phyloP scores from a whole-genome alignment of 2,113 vertebrate genomes.

The Cynopterus brachyotis region DNA sequence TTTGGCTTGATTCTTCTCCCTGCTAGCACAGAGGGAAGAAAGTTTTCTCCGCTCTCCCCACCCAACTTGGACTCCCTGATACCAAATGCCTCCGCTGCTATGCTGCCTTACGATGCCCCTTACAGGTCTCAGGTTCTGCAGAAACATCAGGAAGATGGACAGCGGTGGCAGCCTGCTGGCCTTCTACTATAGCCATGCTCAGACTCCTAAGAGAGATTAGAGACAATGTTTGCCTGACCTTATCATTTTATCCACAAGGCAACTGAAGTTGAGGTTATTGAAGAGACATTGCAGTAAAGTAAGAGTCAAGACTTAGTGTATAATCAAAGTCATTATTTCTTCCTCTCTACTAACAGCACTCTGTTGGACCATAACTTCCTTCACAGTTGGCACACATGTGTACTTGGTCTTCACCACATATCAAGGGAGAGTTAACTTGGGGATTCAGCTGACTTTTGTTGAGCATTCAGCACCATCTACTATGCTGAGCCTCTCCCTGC shows the following conservation, averaged over 20 bases:
- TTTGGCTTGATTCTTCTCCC: not conserved
- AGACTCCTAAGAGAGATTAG: not conserved
- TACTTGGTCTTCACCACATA: not conserved
- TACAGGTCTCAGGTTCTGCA: not conserved
- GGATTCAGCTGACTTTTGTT: not conserved
- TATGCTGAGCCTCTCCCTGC: not conserved
- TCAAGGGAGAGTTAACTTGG: not conserved
- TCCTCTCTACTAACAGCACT: not conserved
- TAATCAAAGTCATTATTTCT: not conserved
- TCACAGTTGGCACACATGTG: not conserved
- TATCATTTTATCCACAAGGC: not conserved
- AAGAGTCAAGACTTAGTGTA: not conserved
- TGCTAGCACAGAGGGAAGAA: not conserved
- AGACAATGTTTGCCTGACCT: not conserved
- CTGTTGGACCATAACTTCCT: not conserved
- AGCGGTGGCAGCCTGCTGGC: not conserved
- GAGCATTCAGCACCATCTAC: not conserved
- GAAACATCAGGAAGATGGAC: not conserved
- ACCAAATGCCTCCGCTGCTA: not conserved
- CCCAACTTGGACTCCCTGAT: not conserved
- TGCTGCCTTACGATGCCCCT: not conserved
- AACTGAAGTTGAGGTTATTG: not conserved
- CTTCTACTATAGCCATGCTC: not conserved
- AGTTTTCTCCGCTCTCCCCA: not conserved
- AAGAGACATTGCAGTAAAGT: not conserved